Evolutionary conservation across 2,113 vertebrate species (phyloP).

Genomic region (Anser cygnoides): DNA sequence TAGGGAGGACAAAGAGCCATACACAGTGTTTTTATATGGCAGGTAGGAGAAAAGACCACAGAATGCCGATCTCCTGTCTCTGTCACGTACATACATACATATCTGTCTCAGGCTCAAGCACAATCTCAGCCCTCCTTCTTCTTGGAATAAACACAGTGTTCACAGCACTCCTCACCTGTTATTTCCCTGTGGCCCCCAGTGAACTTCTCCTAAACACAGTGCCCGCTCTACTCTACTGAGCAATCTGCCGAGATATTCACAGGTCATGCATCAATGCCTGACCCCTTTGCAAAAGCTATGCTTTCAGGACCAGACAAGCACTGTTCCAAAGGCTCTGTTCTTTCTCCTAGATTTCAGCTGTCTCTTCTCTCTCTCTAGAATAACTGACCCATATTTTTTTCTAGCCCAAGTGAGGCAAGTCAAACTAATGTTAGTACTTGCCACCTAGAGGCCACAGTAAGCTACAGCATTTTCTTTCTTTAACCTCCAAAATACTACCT

Average conservation of each 20-base stretch:
- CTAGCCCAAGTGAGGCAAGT: background rate
- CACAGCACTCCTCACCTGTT: background rate
- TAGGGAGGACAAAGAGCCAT: background rate
- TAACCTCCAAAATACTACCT: background rate
- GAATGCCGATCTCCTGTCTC: background rate
- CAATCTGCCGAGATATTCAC: background rate
- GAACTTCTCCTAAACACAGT: background rate
- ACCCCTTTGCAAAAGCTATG: background rate
- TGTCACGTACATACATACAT: background rate
- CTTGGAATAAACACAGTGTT: background rate
- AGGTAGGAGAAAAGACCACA: background rate
- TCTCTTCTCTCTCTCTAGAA: background rate
- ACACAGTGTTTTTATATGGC: background rate
- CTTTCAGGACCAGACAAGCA: background rate
- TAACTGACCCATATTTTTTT: conserved; percentile 31
- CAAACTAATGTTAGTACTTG: conserved; percentile 9
- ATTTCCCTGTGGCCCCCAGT: background rate
- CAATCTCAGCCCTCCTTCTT: background rate
- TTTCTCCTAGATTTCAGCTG: background rate
- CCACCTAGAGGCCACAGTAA: conserved; percentile 41
- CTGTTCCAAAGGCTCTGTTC: background rate
- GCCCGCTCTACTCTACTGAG: background rate
- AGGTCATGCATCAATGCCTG: background rate
- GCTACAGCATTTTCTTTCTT: conserved; percentile 4
- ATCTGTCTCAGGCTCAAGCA: background rate